phyloP scores from a whole-genome alignment of 1,140 invertebrate genomes.

The Sweltsa coloradensis region DNA sequence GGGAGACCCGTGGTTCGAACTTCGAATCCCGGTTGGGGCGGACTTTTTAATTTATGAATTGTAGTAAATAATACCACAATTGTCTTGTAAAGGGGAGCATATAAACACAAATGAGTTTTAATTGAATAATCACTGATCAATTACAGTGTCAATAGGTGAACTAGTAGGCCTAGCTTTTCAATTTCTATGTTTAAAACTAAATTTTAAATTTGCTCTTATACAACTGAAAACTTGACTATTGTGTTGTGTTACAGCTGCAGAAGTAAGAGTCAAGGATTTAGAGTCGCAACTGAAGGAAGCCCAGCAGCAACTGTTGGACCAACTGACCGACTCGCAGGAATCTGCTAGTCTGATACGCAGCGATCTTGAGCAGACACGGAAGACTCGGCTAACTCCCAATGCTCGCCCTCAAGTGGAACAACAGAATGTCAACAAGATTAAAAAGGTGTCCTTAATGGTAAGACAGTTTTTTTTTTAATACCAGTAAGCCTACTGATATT shows the following conservation, averaged over 20 bases:
- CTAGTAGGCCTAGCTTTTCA: too few relatives aligned
- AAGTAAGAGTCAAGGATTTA: slow-evolving; percentile 15
- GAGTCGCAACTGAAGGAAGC: slow-evolving; percentile 20
- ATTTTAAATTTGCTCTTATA: too few relatives aligned
- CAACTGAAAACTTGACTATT: too few relatives aligned
- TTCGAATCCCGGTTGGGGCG: too few relatives aligned
- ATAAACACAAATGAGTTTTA: too few relatives aligned
- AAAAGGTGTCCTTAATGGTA: slow-evolving; percentile 26
- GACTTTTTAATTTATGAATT: too few relatives aligned
- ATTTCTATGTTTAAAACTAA: too few relatives aligned
- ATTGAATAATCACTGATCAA: too few relatives aligned
- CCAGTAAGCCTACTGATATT: not conserved
- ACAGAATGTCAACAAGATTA: slow-evolving; percentile 32
- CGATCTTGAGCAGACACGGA: slow-evolving; percentile 10
- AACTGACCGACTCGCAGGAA: slow-evolving; percentile 26
- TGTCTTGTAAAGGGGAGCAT: too few relatives aligned
- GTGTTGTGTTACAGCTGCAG: slow-evolving; percentile 19
- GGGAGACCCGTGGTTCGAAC: too few relatives aligned
- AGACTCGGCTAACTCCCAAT: slow-evolving; percentile 16
- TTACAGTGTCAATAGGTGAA: too few relatives aligned
- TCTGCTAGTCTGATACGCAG: slow-evolving; percentile 6
- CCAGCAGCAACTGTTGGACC: slow-evolving; percentile 24
- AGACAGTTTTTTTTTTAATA: slow-evolving; percentile 6
- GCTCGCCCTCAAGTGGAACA: slow-evolving; percentile 34
- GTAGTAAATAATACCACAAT: too few relatives aligned